Evolutionary conservation across 2,888 invertebrate species (phyloP).

Genomic region (Metallyticus violacea): DNA sequence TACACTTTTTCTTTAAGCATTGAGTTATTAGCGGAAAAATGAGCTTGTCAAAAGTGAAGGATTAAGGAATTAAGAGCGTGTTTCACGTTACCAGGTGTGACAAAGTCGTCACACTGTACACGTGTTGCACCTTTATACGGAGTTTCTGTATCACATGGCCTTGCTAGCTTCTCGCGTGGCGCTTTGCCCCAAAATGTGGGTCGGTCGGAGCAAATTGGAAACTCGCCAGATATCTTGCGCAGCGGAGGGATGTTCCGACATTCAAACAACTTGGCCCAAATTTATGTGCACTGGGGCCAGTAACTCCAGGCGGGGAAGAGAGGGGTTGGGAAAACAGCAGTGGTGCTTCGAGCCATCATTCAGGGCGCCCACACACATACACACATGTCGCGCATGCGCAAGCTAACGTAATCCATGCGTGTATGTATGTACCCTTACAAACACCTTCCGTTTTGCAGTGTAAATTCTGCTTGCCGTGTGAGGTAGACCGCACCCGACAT

Average conservation of each 20-base stretch:
- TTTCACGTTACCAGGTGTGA: too few species aligned
- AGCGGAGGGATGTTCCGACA: conserved; percentile 22
- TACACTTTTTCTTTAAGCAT: too few species aligned
- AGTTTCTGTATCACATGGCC: too few species aligned
- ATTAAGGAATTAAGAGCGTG: too few species aligned
- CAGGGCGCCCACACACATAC: background rate
- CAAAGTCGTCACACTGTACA: too few species aligned
- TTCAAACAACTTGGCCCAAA: conserved; percentile 30
- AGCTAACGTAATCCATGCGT: background rate
- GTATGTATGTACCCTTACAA: conserved; percentile 4
- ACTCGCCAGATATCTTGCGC: conserved; percentile 19
- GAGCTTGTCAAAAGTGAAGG: too few species aligned
- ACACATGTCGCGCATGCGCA: background rate
- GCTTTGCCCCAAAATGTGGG: background rate
- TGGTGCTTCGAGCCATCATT: background rate
- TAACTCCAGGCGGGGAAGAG: conserved; percentile 21
- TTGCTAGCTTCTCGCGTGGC: too few species aligned
- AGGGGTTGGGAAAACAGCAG: conserved; percentile 1
- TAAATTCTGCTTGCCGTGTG: background rate
- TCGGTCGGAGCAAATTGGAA: conserved; percentile 28
- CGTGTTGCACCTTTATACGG: background rate
- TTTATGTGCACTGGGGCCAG: conserved; percentile 26
- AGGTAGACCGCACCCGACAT: background rate
- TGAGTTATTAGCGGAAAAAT: too few species aligned
- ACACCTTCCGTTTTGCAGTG: conserved; percentile 18